Conservation (phyloP, 35 echinoderm and acorn worm genomes). For the Apostichopus parvimensis region DNA sequence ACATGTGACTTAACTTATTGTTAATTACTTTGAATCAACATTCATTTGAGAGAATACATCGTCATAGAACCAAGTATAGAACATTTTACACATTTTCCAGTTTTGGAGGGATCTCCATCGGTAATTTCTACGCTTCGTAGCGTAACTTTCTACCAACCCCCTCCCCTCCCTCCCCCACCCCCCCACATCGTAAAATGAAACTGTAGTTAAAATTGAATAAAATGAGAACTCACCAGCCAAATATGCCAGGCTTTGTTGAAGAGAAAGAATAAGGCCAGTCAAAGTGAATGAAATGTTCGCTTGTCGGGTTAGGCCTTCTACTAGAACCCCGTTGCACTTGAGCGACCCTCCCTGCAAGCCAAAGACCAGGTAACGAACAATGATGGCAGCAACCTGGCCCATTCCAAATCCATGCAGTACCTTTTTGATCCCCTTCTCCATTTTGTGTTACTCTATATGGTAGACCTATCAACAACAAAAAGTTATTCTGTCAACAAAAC, state of each 20-base stretch:
- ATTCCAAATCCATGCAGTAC: not conserved
- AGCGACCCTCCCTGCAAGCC: constrained; percentile 7
- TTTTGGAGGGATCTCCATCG: too few species aligned
- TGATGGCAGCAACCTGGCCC: not conserved
- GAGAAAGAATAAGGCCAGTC: constrained; percentile 2
- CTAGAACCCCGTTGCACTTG: constrained; percentile 15
- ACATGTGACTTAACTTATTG: too few species aligned
- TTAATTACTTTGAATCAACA: too few species aligned
- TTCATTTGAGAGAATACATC: too few species aligned
- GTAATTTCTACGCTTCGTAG: too few species aligned
- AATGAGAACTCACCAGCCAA: not conserved
- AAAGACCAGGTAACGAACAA: not conserved
- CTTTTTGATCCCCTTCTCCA: not conserved
- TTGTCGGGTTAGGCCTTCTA: not conserved
- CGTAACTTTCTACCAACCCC: too few species aligned
- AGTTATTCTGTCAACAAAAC: too few species aligned
- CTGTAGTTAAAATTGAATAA: not conserved
- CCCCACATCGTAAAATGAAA: not conserved
- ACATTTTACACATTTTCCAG: too few species aligned
- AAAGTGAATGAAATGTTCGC: not conserved
- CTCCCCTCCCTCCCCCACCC: too few species aligned
- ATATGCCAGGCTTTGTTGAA: not conserved
- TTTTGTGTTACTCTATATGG: not conserved
- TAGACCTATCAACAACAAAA: too few species aligned
- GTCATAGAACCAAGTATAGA: too few species aligned